Conservation (phyloP, 2,113 vertebrate species). For the Seriola aureovittata region DNA sequence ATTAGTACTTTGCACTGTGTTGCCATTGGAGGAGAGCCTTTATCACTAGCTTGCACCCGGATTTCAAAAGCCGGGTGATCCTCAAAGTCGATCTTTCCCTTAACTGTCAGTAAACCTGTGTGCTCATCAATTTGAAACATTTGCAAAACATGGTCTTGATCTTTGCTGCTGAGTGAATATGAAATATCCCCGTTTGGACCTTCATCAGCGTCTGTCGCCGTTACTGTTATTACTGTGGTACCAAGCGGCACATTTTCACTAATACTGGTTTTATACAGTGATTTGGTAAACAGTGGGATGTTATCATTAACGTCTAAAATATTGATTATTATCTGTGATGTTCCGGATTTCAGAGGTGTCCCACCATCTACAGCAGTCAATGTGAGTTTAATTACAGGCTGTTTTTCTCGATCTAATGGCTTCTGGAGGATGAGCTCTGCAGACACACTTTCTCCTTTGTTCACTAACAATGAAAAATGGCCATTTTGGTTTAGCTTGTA, state of each 20-base stretch:
- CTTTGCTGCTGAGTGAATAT: conserved; percentile 59
- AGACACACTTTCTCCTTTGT: conserved; percentile 75
- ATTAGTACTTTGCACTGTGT: conserved; percentile 63
- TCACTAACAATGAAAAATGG: conserved; percentile 65
- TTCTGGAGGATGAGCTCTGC: conserved; percentile 81
- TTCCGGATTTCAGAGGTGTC: conserved; percentile 74
- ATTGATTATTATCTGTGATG: conserved; percentile 63
- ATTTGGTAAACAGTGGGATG: conserved; percentile 63
- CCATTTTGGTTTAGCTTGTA: conserved; percentile 77
- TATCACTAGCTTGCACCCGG: conserved; percentile 71
- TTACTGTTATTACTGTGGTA: conserved; percentile 59
- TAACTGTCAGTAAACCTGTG: conserved; percentile 79
- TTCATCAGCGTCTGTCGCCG: conserved; percentile 75
- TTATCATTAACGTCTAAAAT: conserved; percentile 80
- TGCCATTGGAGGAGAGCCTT: conserved; percentile 56
- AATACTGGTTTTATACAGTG: conserved; percentile 67
- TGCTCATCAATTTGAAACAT: conserved; percentile 76
- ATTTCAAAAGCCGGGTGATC: conserved; percentile 68
- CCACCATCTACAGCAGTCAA: conserved; percentile 81
- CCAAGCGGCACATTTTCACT: conserved; percentile 64
- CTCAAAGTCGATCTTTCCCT: conserved; percentile 73
- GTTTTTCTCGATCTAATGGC: conserved; percentile 78
- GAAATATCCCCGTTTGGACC: conserved; percentile 64
- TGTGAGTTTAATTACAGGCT: conserved; percentile 60
- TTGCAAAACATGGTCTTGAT: conserved; percentile 33